Base-by-base conservation (phyloP, 2,113 vertebrate species). In the Protobothrops mucrosquamatus region DNA sequence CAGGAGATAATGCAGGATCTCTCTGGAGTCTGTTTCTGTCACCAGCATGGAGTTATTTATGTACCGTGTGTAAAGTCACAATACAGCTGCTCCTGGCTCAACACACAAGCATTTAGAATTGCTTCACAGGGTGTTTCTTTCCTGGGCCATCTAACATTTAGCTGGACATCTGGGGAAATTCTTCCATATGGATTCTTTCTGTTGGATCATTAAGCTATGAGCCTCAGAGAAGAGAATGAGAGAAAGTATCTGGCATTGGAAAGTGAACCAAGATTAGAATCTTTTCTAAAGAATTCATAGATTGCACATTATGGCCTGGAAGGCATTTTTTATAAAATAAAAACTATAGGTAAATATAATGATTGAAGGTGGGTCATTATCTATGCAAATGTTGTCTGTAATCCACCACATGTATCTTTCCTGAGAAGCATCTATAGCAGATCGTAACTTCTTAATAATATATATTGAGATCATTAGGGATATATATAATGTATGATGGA, bases 21-120 rank as follows among this genome's bases (percentile, higher is more conserved):
- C 96, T 90, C 24, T 88, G 93, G 91, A 88, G 86, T 88, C 91
- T 89, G 54, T 86, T 85, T 89, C 92, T 89, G 92, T 92, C 64
- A 89, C 92, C 51, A 56, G 43, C 39, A 51, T 55, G 14, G 54
- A 89, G 69, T 85, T 92, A 89, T 89, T 89, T 89, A 93, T 89
- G 92, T 61, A 48, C 69, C 39, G 39, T 89, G 54, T n/a, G 57
- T 85, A 89, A 85, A 93, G 92, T 52, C 54, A 52, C 92, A 85
- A 85, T 89, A 57, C 87, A 93, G 92, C 92, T 93, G 92, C 88
- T 89, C 69, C 20, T 85, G 54, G 92, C 64, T 89, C 69, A 59
- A 34, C 54, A 24, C 69, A 85, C 51, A 93, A 85, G 52, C 88
- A 85, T 85, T 85, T 11, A 46, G 85, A 93, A 93, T 93, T 93